Base-by-base conservation (phyloP, 2,797 vertebrate species). In the Mus minutoides region DNA sequence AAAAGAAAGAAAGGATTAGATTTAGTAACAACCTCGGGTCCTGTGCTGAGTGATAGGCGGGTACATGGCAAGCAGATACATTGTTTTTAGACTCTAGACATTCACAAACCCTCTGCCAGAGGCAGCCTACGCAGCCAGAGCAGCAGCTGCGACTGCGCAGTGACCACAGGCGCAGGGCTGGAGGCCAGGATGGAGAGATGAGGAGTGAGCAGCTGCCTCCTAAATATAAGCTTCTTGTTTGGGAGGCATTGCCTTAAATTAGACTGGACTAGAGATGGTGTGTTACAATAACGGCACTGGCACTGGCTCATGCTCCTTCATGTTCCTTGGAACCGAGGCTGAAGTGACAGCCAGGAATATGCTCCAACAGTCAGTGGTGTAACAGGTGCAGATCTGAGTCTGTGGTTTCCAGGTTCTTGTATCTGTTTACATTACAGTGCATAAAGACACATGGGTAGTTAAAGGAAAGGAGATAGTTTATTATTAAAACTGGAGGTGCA, bases 161-260 rank as follows among this genome's bases (percentile, higher is more conserved):
- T 54, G 1, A 79, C 5, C 26, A 52, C 12, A 17, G 3, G 1
- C n/a, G 49, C 43, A 37, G 40, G 12, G 71, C 37, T 13, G 16
- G 56, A 60, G 58, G 71, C 56, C 1, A 9, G 8, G 69, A 43
- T 49, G n/a, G 19, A 43, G 17, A 52, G n/a, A 56, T 24, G 31
- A 84, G n/a, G 67, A n/a, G 26, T 6, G 7, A 92, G 78, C 88
- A 95, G 89, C 86, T 96, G 91, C 11, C 56, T 96, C 60, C 92
- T 94, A 91, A 96, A 95, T 89, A 95, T 94, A 97, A 92, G 49
- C 19, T 10, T 37, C 8, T 2, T 71, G 62, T 94, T 91, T 90
- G 19, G 91, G 92, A 94, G 82, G n/a, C 67, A 78, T 82, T 46
- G 34, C 58, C 94, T 91, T 97, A 91, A 92, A 87, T 96, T 83